phyloP scores from a whole-genome alignment of 2,797 vertebrate genomes.

The Enteromius viviparus region DNA sequence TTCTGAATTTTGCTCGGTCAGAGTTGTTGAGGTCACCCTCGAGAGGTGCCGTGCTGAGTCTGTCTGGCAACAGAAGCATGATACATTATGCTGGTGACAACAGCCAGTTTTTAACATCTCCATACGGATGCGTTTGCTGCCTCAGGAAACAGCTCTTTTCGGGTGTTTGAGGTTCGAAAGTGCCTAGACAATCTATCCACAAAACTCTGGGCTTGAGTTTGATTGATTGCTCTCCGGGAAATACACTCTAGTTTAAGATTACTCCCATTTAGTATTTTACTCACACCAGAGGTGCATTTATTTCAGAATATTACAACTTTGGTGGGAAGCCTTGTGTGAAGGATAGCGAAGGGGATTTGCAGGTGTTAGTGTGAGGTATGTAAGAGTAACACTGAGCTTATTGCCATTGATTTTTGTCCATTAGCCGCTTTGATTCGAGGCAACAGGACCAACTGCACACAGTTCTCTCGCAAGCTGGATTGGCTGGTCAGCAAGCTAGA shows the following conservation, averaged over 20 bases:
- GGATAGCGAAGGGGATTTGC: slow-evolving; percentile 40
- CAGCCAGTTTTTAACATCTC: slow-evolving; percentile 30
- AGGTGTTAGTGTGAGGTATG: slow-evolving; percentile 12
- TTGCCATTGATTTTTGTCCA: slow-evolving; percentile 47
- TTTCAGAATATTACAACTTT: slow-evolving; percentile 62
- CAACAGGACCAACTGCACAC: slow-evolving; percentile 96
- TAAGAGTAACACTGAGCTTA: slow-evolving; percentile 14
- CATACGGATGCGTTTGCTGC: slow-evolving; percentile 39
- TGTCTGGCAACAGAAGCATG: slow-evolving; percentile 34
- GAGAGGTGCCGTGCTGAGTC: slow-evolving; percentile 22
- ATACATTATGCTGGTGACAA: slow-evolving; percentile 47
- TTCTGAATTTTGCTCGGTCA: slow-evolving; percentile 26
- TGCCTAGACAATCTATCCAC: neutral
- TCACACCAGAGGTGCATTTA: slow-evolving; percentile 53
- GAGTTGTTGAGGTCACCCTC: slow-evolving; percentile 41
- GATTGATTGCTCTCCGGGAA: slow-evolving; percentile 31
- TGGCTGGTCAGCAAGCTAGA: slow-evolving; percentile 99
- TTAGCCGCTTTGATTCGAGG: slow-evolving; percentile 93
- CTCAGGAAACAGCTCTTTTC: slow-evolving; percentile 10
- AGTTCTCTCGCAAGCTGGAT: slow-evolving; percentile 95
- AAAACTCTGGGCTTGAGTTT: slow-evolving; percentile 34
- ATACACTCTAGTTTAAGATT: slow-evolving; percentile 13
- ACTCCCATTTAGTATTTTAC: slow-evolving; percentile 52
- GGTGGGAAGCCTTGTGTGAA: slow-evolving; percentile 38
- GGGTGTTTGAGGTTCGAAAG: slow-evolving; percentile 12